Base-by-base conservation (phyloP, 1,140 invertebrate species). In the Bombus sylvicola region DNA sequence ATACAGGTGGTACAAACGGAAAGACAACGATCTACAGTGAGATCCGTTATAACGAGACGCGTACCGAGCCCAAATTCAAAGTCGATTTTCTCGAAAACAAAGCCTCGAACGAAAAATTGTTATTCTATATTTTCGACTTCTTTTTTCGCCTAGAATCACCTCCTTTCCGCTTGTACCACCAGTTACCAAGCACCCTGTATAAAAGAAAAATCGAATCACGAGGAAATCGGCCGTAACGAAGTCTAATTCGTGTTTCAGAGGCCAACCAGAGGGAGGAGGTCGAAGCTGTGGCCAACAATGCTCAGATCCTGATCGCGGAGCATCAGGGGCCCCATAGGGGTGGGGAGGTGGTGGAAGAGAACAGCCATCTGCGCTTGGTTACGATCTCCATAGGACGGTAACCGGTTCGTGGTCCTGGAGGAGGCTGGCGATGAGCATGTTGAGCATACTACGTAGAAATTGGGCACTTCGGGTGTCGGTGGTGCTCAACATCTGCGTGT, bases 381-480 rank as follows among this genome's bases (percentile, higher is more conserved):
- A 59, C 74, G 74, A 57, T 37, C 34, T 28, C 25, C 15, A 37
- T 37, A 57, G 25, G 25, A 28, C 25, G 73, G 43, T 68, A 83
- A 66, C 68, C 15, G 57, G 71, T 25, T 41, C 53, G 62, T 25
- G 75, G 86, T 79, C 57, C 75, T 79, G 82, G 85, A 59, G 80
- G 87, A 84, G 69, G 59, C 69, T 80, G 71, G 71, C 88, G 83
- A 89, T 89, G 90, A 91, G 85, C 90, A 89, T 91, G 87, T 75
- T 83, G 59, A 88, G 78, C 80, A 90, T 91, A 66, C 81, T 88
- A 83, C 96, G 97, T 86, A 96, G 97, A 87, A 97, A 97, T 93
- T 97, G 97, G 96, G 95, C 97, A 93, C 96, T 97, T 91, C 96
- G 97, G 88, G 96, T 97, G 92, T 97, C 97, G 94, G 97, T 97